A percentile compares a stretch with the other conserved stretches of the same genome.
These are phyloP conservation scores for Peucedramus taeniatus DNA, from an alignment of 2,113 vertebrate species.

Conservation along the genomic window DNA sequence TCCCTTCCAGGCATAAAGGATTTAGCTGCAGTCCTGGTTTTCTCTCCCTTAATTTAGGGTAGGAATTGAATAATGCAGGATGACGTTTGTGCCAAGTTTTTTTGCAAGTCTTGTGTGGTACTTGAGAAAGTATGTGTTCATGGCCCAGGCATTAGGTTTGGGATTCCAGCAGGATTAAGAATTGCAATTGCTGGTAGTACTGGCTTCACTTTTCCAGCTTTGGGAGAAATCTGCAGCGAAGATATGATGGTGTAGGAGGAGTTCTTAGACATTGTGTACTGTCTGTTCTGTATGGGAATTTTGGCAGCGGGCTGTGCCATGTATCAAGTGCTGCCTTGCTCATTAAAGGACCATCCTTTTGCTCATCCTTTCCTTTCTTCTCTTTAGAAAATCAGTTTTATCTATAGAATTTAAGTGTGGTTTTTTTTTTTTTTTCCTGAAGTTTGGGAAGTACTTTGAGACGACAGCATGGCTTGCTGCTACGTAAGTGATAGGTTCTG, in stretches of 20 bases:
- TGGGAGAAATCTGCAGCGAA: background rate
- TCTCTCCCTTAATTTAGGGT: background rate
- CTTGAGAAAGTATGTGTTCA: background rate
- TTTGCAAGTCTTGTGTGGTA: background rate
- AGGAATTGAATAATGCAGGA: background rate
- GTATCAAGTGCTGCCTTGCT: background rate
- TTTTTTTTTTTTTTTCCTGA: background rate
- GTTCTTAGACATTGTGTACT: constrained; percentile 29
- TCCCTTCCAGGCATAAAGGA: background rate
- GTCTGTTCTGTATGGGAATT: constrained; percentile 42
- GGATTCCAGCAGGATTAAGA: background rate
- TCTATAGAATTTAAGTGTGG: background rate
- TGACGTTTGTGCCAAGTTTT: background rate
- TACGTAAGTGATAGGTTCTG: background rate
- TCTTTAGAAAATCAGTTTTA: background rate
- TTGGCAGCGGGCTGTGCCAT: constrained; percentile 15
- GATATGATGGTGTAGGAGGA: constrained; percentile 30
- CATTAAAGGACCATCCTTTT: background rate
- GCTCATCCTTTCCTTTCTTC: background rate
- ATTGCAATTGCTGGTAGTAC: background rate
- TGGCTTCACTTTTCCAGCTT: background rate
- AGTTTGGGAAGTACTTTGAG: background rate
- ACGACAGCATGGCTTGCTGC: background rate
- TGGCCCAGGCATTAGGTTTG: background rate
- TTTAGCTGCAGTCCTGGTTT: background rate